Percentiles rank a stretch among this genome's conserved stretches.
Conservation (phyloP, 2,888 invertebrate genomes). For the Eueremaeus valkanovi region DNA sequence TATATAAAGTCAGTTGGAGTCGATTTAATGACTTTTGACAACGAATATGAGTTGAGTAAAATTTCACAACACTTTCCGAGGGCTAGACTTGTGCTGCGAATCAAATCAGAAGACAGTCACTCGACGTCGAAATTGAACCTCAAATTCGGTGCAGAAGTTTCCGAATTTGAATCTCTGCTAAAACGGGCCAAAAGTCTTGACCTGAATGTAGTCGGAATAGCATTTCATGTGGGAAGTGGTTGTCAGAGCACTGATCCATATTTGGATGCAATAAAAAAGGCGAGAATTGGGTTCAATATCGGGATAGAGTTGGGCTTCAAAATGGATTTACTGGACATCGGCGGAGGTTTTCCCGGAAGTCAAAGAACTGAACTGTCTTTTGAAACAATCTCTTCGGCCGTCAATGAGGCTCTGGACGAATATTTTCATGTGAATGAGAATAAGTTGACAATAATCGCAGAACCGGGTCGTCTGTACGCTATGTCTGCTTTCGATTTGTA, state of each 20-base stretch:
- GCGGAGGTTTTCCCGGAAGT: slow-evolving; percentile 26
- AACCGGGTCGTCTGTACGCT: slow-evolving; percentile 24
- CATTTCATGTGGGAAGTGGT: slow-evolving; percentile 30
- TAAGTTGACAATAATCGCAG: slow-evolving; percentile 1
- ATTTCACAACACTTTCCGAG: not conserved
- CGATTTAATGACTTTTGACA: slow-evolving; percentile 29
- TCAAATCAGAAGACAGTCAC: slow-evolving; percentile 18
- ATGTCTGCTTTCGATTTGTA: slow-evolving; percentile 11
- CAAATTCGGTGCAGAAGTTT: slow-evolving; percentile 5
- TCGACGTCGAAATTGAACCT: not conserved
- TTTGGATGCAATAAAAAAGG: not conserved
- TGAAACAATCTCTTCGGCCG: not conserved
- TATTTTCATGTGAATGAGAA: not conserved
- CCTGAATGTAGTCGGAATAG: slow-evolving; percentile 1
- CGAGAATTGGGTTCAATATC: not conserved
- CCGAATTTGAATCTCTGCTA: not conserved
- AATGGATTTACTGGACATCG: slow-evolving; percentile 19
- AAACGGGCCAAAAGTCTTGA: not conserved
- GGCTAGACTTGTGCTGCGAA: not conserved
- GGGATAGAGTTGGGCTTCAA: not conserved
- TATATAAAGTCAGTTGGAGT: slow-evolving; percentile 1
- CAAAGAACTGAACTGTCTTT: not conserved
- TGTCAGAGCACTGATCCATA: slow-evolving; percentile 17
- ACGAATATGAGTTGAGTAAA: not conserved
- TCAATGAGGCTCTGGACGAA: not conserved